Evolutionary conservation across 2,113 vertebrate species (phyloP).

Genomic region (Dryoscopus gambensis): DNA sequence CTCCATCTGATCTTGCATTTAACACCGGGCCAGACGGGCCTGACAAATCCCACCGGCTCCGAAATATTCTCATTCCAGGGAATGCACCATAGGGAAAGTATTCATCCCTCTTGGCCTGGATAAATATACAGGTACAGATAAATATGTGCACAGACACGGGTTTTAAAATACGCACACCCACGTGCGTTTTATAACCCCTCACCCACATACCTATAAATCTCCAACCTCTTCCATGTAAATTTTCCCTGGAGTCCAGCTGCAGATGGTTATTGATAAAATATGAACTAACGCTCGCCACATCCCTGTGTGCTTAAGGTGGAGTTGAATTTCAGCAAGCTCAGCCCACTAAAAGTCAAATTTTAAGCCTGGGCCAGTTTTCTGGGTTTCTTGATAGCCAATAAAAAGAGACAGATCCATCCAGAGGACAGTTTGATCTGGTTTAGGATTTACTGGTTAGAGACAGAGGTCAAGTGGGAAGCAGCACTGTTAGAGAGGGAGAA

Average conservation of each 20-base stretch:
- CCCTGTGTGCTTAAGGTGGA: neutral
- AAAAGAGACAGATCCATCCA: neutral
- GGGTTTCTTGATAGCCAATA: neutral
- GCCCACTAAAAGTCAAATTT: neutral
- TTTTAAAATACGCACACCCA: neutral
- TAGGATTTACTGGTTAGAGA: neutral
- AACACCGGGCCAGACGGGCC: neutral
- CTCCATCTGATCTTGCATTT: neutral
- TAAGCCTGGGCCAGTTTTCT: neutral
- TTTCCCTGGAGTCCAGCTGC: neutral
- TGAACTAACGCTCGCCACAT: neutral
- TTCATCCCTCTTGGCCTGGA: neutral
- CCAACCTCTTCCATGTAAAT: neutral
- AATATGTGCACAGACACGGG: neutral
- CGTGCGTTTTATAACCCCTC: neutral
- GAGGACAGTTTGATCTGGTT: neutral
- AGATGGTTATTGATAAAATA: neutral
- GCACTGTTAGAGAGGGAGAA: neutral
- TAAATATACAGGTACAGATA: neutral
- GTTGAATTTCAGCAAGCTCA: neutral
- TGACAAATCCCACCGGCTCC: neutral
- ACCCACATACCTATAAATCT: neutral
- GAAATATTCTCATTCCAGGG: neutral
- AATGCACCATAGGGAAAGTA: neutral
- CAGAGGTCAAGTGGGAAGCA: rapidly evolving